phyloP scores from a whole-genome alignment of 2,888 invertebrate genomes.

The Crematogaster levior region DNA sequence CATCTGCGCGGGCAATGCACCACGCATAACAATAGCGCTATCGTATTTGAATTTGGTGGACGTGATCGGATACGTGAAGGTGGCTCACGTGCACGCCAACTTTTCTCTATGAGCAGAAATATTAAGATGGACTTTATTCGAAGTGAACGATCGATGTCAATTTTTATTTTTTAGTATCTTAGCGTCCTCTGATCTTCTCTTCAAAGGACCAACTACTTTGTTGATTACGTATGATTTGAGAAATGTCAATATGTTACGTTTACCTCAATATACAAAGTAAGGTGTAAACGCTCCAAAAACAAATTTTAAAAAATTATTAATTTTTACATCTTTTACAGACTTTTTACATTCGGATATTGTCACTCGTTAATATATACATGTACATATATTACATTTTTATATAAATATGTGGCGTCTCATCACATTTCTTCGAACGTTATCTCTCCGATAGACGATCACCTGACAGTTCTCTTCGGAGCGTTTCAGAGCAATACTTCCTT shows the following conservation, averaged over 20 bases:
- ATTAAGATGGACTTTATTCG: slow-evolving; percentile 78
- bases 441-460: neutral
- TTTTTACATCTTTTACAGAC: too few species aligned
- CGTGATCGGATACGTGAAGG: slow-evolving; percentile 63
- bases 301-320: too few species aligned
- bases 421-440: neutral
- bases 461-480: neutral
- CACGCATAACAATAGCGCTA: slow-evolving; percentile 81
- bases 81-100: neutral
- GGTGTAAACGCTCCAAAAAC: too few species aligned
- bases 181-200: neutral
- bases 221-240: neutral
- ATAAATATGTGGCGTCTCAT: neutral
- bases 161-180: neutral
- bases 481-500: neutral
- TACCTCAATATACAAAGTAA: too few species aligned
- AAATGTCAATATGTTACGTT: neutral
- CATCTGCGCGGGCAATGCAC: slow-evolving; percentile 68
- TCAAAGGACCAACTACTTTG: too few species aligned
- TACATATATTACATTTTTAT: neutral
- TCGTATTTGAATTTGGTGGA: slow-evolving; percentile 80
- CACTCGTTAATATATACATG: too few species aligned
- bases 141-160: slow-evolving; percentile 6
- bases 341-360: neutral
- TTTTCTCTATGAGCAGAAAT: slow-evolving; percentile 53